Conservation (phyloP, 2,113 vertebrate genomes). For the Alethe castanea region DNA sequence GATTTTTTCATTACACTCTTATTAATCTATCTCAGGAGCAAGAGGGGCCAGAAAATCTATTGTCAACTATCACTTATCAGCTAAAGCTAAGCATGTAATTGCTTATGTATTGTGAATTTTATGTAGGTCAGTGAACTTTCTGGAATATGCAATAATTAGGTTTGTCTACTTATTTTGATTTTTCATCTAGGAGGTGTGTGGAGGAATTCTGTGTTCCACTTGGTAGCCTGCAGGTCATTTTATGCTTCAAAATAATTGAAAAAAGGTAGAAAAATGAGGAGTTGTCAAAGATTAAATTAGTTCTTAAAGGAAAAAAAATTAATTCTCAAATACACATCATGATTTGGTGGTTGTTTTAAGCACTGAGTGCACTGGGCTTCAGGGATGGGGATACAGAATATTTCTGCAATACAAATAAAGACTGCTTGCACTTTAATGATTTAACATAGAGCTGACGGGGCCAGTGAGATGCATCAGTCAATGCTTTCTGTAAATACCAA, state of each 20-base stretch:
- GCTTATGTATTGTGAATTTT: neutral
- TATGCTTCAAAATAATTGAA: constrained; percentile 1
- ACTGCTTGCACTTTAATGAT: neutral
- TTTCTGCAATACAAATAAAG: constrained; percentile 24
- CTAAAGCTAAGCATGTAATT: neutral
- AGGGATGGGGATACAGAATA: neutral
- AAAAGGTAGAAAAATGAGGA: neutral
- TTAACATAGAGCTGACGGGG: neutral
- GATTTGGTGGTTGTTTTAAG: neutral
- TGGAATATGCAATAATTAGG: neutral
- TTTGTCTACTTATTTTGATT: neutral
- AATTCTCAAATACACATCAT: neutral
- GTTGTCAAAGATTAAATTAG: neutral
- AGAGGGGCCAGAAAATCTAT: neutral
- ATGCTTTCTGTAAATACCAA: constrained; percentile 16
- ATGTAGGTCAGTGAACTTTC: neutral
- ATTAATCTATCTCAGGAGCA: neutral
- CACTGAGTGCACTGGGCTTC: neutral
- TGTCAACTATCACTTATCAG: neutral
- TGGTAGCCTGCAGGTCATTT: neutral
- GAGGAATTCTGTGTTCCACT: neutral
- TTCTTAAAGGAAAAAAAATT: neutral
- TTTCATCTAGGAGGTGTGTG: neutral
- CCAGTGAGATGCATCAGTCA: neutral
- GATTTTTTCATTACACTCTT: neutral